Percentiles rank a stretch among this genome's conserved stretches.
Conservation (phyloP, 2,888 invertebrate genomes). For the Erannis defoliaria region DNA sequence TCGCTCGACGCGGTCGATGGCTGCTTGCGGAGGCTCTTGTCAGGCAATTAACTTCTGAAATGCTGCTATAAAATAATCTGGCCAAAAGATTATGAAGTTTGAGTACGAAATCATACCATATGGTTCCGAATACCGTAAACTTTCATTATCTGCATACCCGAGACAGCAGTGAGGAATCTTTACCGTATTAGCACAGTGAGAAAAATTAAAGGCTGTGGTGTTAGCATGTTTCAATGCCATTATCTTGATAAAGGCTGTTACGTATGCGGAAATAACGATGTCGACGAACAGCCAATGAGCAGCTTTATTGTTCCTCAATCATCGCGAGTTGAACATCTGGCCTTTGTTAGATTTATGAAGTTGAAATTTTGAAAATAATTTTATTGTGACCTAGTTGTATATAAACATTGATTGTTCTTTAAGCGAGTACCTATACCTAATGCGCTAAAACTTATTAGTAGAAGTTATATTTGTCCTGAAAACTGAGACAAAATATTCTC, state of each 20-base stretch:
- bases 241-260: slow-evolving; percentile 75
- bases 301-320: slow-evolving; percentile 74
- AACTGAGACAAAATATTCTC: slow-evolving; percentile 53
- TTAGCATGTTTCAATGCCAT: slow-evolving; percentile 73
- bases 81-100: slow-evolving; percentile 27
- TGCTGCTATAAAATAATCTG: slow-evolving; percentile 8
- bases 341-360: slow-evolving; percentile 58
- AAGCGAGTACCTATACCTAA: neutral
- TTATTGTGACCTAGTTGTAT: slow-evolving; percentile 15
- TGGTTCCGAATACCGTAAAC: neutral
- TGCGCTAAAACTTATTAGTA: neutral
- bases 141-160: slow-evolving; percentile 22
- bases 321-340: slow-evolving; percentile 67
- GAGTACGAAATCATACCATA: slow-evolving; percentile 20
- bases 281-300: slow-evolving; percentile 46
- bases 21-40: slow-evolving; percentile 58
- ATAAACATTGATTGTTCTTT: slow-evolving; percentile 11
- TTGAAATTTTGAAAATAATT: slow-evolving; percentile 22
- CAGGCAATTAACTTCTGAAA: slow-evolving; percentile 43
- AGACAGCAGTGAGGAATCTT: slow-evolving; percentile 64
- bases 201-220: no score
- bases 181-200: slow-evolving; percentile 54
- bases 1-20: slow-evolving; percentile 65
- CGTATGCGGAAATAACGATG: slow-evolving; percentile 76
- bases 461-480: slow-evolving; percentile 20